phyloP scores from a whole-genome alignment of 2,888 invertebrate species.

The Acronicta leporina region DNA sequence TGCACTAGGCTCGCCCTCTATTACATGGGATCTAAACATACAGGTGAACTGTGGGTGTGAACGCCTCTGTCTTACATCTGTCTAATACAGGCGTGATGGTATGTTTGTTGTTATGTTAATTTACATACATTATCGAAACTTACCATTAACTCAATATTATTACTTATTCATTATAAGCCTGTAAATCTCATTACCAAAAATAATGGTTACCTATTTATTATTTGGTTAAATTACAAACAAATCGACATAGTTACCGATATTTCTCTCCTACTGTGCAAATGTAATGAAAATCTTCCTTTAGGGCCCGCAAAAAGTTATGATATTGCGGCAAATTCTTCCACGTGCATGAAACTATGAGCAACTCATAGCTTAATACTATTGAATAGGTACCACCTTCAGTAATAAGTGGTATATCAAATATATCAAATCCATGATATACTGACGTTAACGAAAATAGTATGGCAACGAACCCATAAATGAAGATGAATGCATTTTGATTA shows the following conservation, averaged over 20 bases:
- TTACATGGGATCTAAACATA: no score
- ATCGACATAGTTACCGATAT: conserved; percentile 22
- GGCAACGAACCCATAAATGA: conserved; percentile 10
- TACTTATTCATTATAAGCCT: no score
- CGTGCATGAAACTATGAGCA: conserved; percentile 64
- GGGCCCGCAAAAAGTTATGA: conserved; percentile 58
- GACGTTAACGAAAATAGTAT: conserved; percentile 22
- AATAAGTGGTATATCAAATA: conserved; percentile 58
- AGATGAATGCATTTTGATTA: conserved; percentile 49
- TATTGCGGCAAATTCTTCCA: conserved; percentile 62
- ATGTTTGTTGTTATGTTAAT: no score
- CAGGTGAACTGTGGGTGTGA: no score
- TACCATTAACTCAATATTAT: no score
- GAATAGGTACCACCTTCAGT: conserved; percentile 70
- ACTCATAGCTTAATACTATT: conserved; percentile 64
- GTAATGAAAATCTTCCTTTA: conserved; percentile 70
- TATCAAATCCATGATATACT: conserved; percentile 56
- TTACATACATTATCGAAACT: no score
- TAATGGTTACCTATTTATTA: no score
- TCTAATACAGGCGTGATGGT: no score
- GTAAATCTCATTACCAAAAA: neutral
- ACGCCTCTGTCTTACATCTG: no score
- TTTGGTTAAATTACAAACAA: neutral
- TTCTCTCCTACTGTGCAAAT: conserved; percentile 58
- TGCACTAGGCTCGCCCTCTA: no score